phyloP scores from a whole-genome alignment of 2,113 vertebrate genomes.

The Cyphomyrus plagiostoma region DNA sequence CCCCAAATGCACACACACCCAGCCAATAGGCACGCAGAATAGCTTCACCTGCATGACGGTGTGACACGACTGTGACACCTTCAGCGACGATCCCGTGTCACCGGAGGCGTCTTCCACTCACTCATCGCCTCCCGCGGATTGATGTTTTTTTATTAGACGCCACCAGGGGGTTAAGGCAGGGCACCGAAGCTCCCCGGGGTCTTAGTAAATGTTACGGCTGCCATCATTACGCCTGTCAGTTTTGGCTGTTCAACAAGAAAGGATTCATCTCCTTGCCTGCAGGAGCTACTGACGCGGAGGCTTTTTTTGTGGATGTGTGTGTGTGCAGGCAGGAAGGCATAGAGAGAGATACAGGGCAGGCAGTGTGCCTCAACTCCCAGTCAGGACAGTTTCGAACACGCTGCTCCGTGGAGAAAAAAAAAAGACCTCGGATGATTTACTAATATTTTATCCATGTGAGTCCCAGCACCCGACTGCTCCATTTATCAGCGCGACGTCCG shows the following conservation, averaged over 20 bases:
- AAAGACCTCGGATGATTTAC: neutral
- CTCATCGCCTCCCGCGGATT: neutral
- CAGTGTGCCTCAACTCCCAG: neutral
- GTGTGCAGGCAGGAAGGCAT: neutral
- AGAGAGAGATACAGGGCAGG: neutral
- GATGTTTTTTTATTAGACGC: neutral
- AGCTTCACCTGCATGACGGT: neutral
- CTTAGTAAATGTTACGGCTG: conserved; percentile 50
- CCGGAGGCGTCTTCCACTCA: neutral
- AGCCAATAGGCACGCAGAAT: neutral
- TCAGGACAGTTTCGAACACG: conserved; percentile 48
- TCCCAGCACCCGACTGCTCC: neutral
- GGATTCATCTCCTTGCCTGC: conserved; percentile 60
- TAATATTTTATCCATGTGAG: neutral
- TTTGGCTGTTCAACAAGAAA: conserved; percentile 60
- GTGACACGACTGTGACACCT: neutral
- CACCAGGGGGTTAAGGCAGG: conserved; percentile 41
- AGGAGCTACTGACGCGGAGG: conserved; percentile 14
- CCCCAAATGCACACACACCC: neutral
- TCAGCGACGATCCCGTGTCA: neutral
- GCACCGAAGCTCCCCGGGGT: conserved; percentile 55
- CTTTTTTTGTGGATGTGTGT: neutral
- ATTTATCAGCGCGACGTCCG: neutral
- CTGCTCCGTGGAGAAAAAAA: conserved; percentile 42
- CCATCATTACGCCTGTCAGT: conserved; percentile 66